A percentile compares a stretch with the other conserved stretches of the same genome.
Conservation (phyloP, 2,888 invertebrate genomes). For the Tryphoninae sp. region DNA sequence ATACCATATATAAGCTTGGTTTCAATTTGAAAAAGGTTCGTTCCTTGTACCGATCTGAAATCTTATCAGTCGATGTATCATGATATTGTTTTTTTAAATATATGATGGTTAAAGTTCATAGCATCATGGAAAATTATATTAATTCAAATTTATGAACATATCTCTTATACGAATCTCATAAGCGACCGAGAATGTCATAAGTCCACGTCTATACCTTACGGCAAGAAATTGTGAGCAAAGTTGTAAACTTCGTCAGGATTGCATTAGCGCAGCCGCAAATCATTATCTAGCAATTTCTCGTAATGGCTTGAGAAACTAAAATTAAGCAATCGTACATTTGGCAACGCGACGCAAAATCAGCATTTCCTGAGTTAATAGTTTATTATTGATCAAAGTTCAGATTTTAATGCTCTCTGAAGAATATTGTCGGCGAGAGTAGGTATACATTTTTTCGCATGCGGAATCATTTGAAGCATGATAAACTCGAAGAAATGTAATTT, state of each 20-base stretch:
- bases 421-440: no score
- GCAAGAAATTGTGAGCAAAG: slow-evolving; percentile 18
- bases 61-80: no score
- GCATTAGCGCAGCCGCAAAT: neutral
- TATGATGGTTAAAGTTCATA: neutral
- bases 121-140: neutral
- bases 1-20: no score
- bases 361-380: neutral
- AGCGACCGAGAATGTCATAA: neutral
- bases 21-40: no score
- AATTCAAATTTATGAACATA: no score
- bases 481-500: neutral
- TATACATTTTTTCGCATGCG: neutral
- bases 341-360: neutral
- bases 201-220: neutral
- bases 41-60: no score
- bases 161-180: neutral
- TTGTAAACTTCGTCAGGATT: slow-evolving; percentile 1
- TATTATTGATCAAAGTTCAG: neutral
- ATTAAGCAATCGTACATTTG: neutral
- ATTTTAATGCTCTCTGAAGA: neutral
- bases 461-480: neutral
- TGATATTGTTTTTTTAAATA: no score
- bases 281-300: neutral
- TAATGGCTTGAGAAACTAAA: neutral